Base-by-base conservation (phyloP, 1,140 invertebrate species). In the Coelopa frigida region DNA sequence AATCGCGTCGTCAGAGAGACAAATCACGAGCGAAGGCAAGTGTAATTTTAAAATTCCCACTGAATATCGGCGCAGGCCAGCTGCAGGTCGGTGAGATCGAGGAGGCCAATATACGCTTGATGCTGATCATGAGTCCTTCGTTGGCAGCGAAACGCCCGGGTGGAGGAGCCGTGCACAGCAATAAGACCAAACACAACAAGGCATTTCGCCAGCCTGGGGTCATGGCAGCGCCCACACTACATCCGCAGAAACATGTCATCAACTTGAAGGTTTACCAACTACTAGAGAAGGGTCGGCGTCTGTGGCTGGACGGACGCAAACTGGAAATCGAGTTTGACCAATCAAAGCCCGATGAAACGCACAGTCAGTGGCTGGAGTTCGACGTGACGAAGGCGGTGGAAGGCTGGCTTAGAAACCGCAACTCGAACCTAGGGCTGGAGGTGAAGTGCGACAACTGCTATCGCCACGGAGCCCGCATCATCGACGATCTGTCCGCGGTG, bases 361-460 rank as follows among this genome's bases (percentile, higher is more conserved):
- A 40, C 5, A 65, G 56, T 24, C 60, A 63, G 42, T 80, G 78
- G 78, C 58, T 76, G 5, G 77, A 79, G 48, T 63, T 79, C 5
- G 78, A 80, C 53, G 67, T 75, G 1, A 78, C 75, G 1, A 57
- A 59, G 41, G 72, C 73, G 0, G 71, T 72, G n/a, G 52, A 64
- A 41, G 51, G 54, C 10, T 80, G 77, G 75, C 31, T 76, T n/a
- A 64, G 57, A 10, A 54, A 57, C 1, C 38, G 52, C 8, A 54
- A 26, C 2, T 20, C 66, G 12, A 75, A 78, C 49, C 56, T 74
- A 3, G 74, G 72, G 11, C 55, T 80, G 11, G 73, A 76, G 51
- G 52, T 80, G 26, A 61, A 73, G 54, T 73, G 77, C 60, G 53
- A 61, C 46, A 52, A 65, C 24, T 75, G 71, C 44, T 51, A 54